phyloP scores from a whole-genome alignment of 2,113 vertebrate genomes.

The Stomatorhinus ivindoensis region DNA sequence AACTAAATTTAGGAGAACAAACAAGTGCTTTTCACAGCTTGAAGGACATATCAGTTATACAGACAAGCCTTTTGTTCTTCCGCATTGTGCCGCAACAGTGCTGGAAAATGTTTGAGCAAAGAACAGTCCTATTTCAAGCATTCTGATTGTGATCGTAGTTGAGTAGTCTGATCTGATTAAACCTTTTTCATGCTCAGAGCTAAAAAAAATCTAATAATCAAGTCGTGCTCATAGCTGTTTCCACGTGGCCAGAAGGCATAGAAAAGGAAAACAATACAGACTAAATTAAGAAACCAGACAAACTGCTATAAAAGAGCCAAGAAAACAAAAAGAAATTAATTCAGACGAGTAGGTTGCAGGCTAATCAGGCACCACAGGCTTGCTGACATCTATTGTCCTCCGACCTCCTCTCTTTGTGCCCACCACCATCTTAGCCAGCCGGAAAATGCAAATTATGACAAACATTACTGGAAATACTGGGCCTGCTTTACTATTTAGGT shows the following conservation, averaged over 20 bases:
- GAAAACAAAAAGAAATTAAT: not conserved
- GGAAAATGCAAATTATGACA: not conserved
- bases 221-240: not conserved
- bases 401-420: not conserved
- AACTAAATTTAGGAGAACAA: conserved; percentile 4
- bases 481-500: not conserved
- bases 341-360: not conserved
- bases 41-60: conserved; percentile 2
- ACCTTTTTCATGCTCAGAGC: not conserved
- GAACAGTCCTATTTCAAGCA: not conserved
- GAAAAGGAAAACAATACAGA: not conserved
- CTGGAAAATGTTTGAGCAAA: not conserved
- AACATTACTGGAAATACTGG: not conserved
- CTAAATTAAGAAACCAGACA: conserved; percentile 1
- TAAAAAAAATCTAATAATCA: not conserved
- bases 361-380: not conserved
- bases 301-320: not conserved
- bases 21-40: not conserved
- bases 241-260: not conserved
- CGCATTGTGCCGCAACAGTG: not conserved
- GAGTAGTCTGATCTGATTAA: not conserved
- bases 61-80: conserved; percentile 3
- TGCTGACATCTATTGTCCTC: not conserved
- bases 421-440: not conserved
- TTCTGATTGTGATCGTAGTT: not conserved